Conservation (phyloP, 2,113 vertebrate genomes). For the Epinephelus cyanopodus region DNA sequence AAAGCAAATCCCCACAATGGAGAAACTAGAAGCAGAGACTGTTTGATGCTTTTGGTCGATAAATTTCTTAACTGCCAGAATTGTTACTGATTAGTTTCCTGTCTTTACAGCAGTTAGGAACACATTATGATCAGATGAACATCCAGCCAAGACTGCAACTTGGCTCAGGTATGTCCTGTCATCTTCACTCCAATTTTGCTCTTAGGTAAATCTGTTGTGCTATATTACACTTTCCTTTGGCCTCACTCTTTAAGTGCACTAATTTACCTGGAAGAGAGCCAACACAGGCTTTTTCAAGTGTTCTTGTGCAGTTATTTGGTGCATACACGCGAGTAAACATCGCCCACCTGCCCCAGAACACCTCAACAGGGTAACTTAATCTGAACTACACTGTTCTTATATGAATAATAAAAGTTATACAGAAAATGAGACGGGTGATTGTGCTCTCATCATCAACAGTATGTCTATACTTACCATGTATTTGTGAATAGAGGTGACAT, state of each 20-base stretch:
- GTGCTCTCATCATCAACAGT: background rate
- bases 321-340: background rate
- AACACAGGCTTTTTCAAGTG: background rate
- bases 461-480: slow-evolving; percentile 86
- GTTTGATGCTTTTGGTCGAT: background rate
- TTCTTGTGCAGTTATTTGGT: background rate
- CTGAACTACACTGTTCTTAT: background rate
- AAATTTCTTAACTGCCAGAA: background rate
- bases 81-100: background rate
- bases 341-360: background rate
- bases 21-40: background rate
- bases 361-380: no score
- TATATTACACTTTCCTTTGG: no score
- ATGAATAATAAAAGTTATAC: background rate
- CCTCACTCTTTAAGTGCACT: background rate
- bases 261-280: background rate
- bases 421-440: background rate
- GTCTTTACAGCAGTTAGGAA: background rate
- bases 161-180: background rate
- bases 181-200: background rate
- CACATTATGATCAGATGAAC: background rate
- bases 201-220: no score
- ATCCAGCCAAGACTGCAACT: background rate
- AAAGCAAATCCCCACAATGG: background rate
- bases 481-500: slow-evolving; percentile 93